Conservation (phyloP, 2,113 vertebrate genomes). For the Hymenochirus boettgeri region DNA sequence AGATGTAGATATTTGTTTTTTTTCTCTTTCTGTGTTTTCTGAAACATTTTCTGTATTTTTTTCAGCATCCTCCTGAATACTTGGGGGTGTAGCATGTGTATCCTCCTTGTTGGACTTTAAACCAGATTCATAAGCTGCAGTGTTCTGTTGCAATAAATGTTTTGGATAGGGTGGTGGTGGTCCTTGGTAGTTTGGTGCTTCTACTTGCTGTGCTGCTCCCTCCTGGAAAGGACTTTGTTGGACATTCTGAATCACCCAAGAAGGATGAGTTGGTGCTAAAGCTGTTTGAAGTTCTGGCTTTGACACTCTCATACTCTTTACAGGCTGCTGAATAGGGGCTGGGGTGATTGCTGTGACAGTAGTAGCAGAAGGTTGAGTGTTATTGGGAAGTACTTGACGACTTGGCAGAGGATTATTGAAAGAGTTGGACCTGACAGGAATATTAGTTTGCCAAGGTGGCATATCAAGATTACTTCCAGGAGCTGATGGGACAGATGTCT, state of each 20-base stretch:
- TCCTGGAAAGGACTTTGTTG: slow-evolving; percentile 64
- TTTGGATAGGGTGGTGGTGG: slow-evolving; percentile 79
- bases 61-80: slow-evolving; percentile 68
- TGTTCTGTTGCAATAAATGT: slow-evolving; percentile 78
- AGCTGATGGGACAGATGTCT: slow-evolving; percentile 68
- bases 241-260: slow-evolving; percentile 72
- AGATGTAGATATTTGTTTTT: slow-evolving; percentile 93
- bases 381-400: slow-evolving; percentile 64
- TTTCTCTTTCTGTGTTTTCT: slow-evolving; percentile 76
- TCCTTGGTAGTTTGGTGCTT: slow-evolving; percentile 79
- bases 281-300: slow-evolving; percentile 94
- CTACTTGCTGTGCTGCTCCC: slow-evolving; percentile 59
- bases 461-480: slow-evolving; percentile 75
- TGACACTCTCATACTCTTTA: slow-evolving; percentile 89
- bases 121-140: slow-evolving; percentile 55
- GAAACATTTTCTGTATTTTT: slow-evolving; percentile 53
- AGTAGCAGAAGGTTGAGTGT: slow-evolving; percentile 86
- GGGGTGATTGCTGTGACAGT: slow-evolving; percentile 93
- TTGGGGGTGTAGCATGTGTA: slow-evolving; percentile 26
- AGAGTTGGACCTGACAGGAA: slow-evolving; percentile 85
- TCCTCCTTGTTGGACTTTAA: slow-evolving; percentile 64
- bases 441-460: slow-evolving; percentile 77
- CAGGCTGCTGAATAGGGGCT: slow-evolving; percentile 87
- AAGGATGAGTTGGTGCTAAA: slow-evolving; percentile 86
- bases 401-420: slow-evolving; percentile 80